These are phyloP conservation scores for Parnassius smintheus DNA, from an alignment of 2,888 invertebrate genomes.

Conservation along the genomic window DNA sequence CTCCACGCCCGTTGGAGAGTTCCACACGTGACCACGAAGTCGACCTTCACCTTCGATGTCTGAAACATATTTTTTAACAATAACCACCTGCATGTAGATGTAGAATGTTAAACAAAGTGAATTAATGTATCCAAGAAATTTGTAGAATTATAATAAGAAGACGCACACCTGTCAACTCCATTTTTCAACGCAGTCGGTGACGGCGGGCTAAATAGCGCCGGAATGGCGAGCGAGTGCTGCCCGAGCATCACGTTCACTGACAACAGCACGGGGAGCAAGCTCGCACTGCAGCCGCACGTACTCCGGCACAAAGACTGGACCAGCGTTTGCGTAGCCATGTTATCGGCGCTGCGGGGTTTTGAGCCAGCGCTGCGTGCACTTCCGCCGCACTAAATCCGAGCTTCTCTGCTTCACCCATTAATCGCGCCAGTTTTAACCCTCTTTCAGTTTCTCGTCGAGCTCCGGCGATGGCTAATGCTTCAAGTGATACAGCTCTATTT, in stretches of 20 bases:
- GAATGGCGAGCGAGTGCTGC: slow-evolving; percentile 90
- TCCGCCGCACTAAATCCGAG: slow-evolving; percentile 94
- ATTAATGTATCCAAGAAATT: no score
- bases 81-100: neutral
- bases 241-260: slow-evolving; percentile 88
- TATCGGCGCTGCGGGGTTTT: slow-evolving; percentile 89
- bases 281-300: slow-evolving; percentile 91
- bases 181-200: slow-evolving; percentile 90
- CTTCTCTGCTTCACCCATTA: slow-evolving; percentile 90
- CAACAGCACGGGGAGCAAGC: slow-evolving; percentile 89
- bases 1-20: slow-evolving; percentile 69
- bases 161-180: slow-evolving; percentile 88
- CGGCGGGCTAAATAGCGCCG: slow-evolving; percentile 95
- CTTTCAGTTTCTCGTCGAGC: slow-evolving; percentile 74
- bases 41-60: slow-evolving; percentile 58
- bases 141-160: neutral
- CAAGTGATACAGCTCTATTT: slow-evolving; percentile 61
- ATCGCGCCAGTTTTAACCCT: slow-evolving; percentile 89
- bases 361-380: slow-evolving; percentile 90
- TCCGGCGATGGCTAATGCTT: slow-evolving; percentile 57
- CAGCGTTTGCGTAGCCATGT: slow-evolving; percentile 92
- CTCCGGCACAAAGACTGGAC: slow-evolving; percentile 92
- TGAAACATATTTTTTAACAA: slow-evolving; percentile 32
- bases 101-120: neutral
- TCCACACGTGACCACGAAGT: slow-evolving; percentile 71